Conservation (phyloP, 2,797 vertebrate genomes). For the Anguilla anguilla region DNA sequence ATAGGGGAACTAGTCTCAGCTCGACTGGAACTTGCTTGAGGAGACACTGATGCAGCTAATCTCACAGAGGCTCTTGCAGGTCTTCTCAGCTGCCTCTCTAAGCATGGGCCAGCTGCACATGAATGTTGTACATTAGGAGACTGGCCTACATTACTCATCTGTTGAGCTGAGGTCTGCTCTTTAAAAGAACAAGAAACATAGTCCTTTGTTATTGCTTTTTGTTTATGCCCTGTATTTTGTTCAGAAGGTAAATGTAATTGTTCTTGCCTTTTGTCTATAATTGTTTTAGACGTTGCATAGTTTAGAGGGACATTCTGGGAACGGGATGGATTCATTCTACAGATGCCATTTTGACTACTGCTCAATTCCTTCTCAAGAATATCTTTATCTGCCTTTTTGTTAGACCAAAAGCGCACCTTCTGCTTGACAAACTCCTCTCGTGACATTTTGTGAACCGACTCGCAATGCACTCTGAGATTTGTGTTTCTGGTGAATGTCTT, state of each 20-base stretch:
- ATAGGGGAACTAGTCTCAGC: constrained; percentile 45
- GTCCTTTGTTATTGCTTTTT: constrained; percentile 36
- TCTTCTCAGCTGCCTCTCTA: constrained; percentile 20
- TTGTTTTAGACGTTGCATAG: constrained; percentile 5
- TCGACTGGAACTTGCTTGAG: constrained; percentile 6
- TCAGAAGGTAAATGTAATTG: constrained; percentile 26
- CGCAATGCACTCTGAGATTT: constrained; percentile 91
- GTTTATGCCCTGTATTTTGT: constrained; percentile 53
- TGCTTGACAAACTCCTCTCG: constrained; percentile 86
- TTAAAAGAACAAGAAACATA: constrained; percentile 37
- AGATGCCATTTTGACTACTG: constrained; percentile 24
- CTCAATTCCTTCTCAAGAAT: constrained; percentile 16
- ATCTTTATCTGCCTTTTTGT: constrained; percentile 66
- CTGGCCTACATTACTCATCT: constrained; percentile 23
- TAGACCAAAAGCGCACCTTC: constrained; percentile 80
- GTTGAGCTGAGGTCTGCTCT: constrained; percentile 20
- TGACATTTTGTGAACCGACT: constrained; percentile 85
- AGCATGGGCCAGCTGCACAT: constrained; percentile 31
- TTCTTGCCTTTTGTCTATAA: constrained; percentile 9
- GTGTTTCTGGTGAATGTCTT: constrained; percentile 97
- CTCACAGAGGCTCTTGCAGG: constrained; percentile 23
- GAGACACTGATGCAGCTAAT: constrained; percentile 28
- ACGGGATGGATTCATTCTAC: constrained; percentile 28
- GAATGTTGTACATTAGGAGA: constrained; percentile 40
- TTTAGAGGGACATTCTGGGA: constrained; percentile 27